Evolutionary conservation across 2,888 invertebrate species (phyloP), one percentile per base, ranked within the genome.

Genomic region (Folsomia candida): DNA sequence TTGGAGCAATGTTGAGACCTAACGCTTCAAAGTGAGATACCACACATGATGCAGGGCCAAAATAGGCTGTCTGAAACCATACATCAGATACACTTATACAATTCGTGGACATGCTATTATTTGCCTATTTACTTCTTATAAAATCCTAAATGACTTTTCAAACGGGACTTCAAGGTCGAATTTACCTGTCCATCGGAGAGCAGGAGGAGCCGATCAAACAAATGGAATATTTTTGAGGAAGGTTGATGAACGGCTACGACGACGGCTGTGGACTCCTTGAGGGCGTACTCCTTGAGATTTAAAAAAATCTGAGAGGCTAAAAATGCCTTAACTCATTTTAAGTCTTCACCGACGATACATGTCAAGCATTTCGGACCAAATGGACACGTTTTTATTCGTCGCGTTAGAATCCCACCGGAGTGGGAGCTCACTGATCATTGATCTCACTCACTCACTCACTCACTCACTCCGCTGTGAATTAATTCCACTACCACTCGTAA

Each of bases 171-270:
- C 22, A 51, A 66, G 28, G 25, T 65, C 20, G 20, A 11, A 62
- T 69, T 75, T 64, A 79, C 79, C 76, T 79, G 75, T 54, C 92
- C 91, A 73, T 88, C 87, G 80, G 89, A 89, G 61, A 90, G 84
- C 73, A 88, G 84, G 64, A 92, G 84, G 67, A 92, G 84, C 81
- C 89, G 90, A 84, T 90, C 90, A 83, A 92, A 91, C 86, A 90
- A 88, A 83, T 91, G 90, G 83, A 91, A 92, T 84, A 92, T 91
- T 83, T 91, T 90, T n/a, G 75, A 76, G 67, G 91, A 91, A 1
- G 92, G 92, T 82, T 92, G 92, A 82, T 92, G 92, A 2, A 92
- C 89, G 51, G 91, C 91, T 70, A 90, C 87, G 66, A 92, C 89
- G 66, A 92, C 89, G 4, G 90, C 91, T 83, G 91, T 92, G 77